These are phyloP conservation scores for Pseudocheirus occidentalis DNA, from an alignment of 2,797 vertebrate species.

Conservation along the genomic window DNA sequence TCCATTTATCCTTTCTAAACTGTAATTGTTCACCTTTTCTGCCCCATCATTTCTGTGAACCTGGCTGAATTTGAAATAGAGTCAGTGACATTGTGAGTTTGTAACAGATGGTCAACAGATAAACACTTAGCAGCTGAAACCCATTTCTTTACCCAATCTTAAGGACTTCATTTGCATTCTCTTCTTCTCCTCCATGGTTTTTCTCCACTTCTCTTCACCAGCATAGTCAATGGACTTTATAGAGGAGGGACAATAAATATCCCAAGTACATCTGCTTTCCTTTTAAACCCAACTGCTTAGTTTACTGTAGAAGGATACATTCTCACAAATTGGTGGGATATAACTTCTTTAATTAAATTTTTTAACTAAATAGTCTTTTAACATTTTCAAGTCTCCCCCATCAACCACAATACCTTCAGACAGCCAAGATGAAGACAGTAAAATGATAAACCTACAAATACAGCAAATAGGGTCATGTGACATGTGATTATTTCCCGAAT, in stretches of 20 bases:
- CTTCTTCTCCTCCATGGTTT: constrained; percentile 20
- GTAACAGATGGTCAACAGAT: not conserved
- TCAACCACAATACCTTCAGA: constrained; percentile 23
- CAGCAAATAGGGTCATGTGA: constrained; percentile 47
- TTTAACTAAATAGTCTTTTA: constrained; percentile 11
- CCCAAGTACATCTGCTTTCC: constrained; percentile 38
- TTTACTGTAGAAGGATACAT: constrained; percentile 1
- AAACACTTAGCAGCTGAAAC: not conserved
- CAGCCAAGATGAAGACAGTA: constrained; percentile 42
- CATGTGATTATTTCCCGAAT: constrained; percentile 21
- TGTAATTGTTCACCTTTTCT: not conserved
- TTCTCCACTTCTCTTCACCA: constrained; percentile 34
- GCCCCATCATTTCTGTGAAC: not conserved
- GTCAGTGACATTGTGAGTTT: constrained; percentile 4
- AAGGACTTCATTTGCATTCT: constrained; percentile 36
- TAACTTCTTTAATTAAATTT: constrained; percentile 17
- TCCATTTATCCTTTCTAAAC: constrained; percentile 25
- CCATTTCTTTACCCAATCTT: constrained; percentile 17
- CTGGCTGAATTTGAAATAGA: not conserved
- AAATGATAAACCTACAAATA: constrained; percentile 34
- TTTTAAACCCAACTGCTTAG: constrained; percentile 50
- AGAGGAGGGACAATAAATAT: constrained; percentile 29
- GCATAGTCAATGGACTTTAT: constrained; percentile 6
- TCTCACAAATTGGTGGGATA: not conserved
- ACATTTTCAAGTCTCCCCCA: constrained; percentile 39